phyloP scores from a whole-genome alignment of 2,113 vertebrate genomes.

The Uria lomvia region DNA sequence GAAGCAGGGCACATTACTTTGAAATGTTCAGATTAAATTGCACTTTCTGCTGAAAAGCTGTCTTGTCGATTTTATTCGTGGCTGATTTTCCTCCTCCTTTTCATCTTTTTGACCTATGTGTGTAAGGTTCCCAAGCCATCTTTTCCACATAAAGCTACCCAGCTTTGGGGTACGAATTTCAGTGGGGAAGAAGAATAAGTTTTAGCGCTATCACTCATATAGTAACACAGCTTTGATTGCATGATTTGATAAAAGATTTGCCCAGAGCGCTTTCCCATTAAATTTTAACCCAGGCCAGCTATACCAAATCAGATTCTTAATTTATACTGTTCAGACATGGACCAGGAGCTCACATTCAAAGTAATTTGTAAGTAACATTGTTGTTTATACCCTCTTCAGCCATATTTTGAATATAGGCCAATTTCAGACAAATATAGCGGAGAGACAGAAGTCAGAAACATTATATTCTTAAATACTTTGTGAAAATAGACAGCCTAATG shows the following conservation, averaged over 20 bases:
- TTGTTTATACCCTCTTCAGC: background rate
- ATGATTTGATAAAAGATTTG: background rate
- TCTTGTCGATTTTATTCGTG: background rate
- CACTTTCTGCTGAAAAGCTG: constrained; percentile 1
- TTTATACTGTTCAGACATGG: background rate
- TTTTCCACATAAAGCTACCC: background rate
- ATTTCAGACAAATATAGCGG: background rate
- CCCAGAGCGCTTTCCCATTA: background rate
- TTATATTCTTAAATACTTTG: background rate
- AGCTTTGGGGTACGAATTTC: background rate
- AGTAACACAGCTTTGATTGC: background rate
- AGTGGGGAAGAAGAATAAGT: background rate
- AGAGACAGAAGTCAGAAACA: background rate
- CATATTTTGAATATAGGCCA: background rate
- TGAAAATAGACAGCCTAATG: background rate
- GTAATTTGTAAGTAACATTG: background rate
- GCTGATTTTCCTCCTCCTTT: background rate
- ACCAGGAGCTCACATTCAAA: background rate
- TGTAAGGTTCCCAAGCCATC: background rate
- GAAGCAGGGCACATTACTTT: background rate
- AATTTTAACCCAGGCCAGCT: background rate
- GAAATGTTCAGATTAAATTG: constrained; percentile 9
- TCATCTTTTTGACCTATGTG: background rate
- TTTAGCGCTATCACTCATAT: background rate
- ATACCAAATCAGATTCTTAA: background rate